Percentiles rank a stretch among this genome's conserved stretches.
phyloP scores from a whole-genome alignment of 2,113 vertebrate species.

The Otolemur garnettii region DNA sequence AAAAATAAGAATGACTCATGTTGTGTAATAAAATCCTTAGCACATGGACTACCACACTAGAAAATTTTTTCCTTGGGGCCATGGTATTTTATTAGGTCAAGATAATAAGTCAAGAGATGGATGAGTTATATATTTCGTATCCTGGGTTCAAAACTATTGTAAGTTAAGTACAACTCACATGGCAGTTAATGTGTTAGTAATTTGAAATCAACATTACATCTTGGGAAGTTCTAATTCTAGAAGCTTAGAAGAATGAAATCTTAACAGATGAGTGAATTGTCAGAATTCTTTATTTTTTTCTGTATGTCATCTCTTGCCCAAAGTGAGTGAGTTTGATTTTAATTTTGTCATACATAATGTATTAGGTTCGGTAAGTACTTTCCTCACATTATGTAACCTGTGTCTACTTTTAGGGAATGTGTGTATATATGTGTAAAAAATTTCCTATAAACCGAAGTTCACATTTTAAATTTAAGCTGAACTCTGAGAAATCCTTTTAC shows the following conservation, averaged over 20 bases:
- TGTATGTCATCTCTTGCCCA: neutral
- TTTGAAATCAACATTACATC: conserved; percentile 46
- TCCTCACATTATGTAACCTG: conserved; percentile 24
- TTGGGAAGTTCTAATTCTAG: conserved; percentile 46
- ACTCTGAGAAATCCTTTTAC: neutral
- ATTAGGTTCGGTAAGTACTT: conserved; percentile 39
- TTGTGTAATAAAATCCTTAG: conserved; percentile 34
- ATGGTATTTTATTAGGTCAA: too few species aligned
- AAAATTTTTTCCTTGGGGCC: too few species aligned
- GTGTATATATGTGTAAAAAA: conserved; percentile 38
- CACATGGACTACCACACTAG: too few species aligned
- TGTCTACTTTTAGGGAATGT: conserved; percentile 5
- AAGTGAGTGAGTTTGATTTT: conserved; percentile 60
- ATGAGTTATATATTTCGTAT: too few species aligned
- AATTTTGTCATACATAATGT: conserved; percentile 55
- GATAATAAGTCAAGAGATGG: too few species aligned
- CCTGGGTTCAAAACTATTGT: too few species aligned
- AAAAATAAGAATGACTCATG: conserved; percentile 53
- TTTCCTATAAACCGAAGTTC: neutral
- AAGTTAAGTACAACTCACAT: too few species aligned
- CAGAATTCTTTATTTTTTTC: neutral
- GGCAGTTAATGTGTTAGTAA: neutral
- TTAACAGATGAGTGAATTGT: conserved; percentile 37
- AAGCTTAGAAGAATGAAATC: conserved; percentile 53
- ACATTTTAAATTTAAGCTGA: conserved; percentile 24